Evolutionary conservation across 2,888 invertebrate species (phyloP), one percentile per base, ranked within the genome.

Genomic region (Pollenia amentaria): DNA sequence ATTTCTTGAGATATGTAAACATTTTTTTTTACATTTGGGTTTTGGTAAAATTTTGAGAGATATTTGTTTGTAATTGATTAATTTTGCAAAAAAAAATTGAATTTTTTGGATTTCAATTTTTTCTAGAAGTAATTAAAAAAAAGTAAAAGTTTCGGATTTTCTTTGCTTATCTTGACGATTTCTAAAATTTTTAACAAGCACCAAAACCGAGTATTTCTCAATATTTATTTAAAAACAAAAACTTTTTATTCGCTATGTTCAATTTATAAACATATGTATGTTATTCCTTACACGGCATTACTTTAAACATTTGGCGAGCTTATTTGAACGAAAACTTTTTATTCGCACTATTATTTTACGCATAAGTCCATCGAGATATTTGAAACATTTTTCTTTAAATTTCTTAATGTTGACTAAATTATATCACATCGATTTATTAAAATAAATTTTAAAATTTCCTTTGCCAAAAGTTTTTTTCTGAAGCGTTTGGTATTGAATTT

Each of bases 341-440:
- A 85, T 55, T 38, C 73, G 51, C 55, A 29, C 14, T 78, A 73
- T 73, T 62, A 85, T 69, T 55, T 78, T 60, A 62, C 69, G 53
- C 40, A 85, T 62, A 40, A 82, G 44, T 16, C n/a, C 46, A 55
- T 75, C 55, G 18, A 77, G 82, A 48, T 64, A 82, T 73, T 73
- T 65, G 9, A 78, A 55, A 75, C 62, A 73, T 78, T 82, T 85
- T 80, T 77, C 70, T 44, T 40, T 70, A 57, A 70, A 78, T 53
- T 82, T 12, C 82, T 67, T 62, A 82, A 82, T 85, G 73, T 73
- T 65, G 60, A 29, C 7, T 29, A 60, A 65, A 21, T 46, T 65
- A 38, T 72, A 38, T 29, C 29, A 62, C 75, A 80, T 80, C 38
- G 16, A 65, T 57, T 51, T 51, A 21, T 14, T 12, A 18, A 60